Evolutionary conservation across 2,113 vertebrate species (phyloP).

Genomic region (Oncorhynchus kisutch): DNA sequence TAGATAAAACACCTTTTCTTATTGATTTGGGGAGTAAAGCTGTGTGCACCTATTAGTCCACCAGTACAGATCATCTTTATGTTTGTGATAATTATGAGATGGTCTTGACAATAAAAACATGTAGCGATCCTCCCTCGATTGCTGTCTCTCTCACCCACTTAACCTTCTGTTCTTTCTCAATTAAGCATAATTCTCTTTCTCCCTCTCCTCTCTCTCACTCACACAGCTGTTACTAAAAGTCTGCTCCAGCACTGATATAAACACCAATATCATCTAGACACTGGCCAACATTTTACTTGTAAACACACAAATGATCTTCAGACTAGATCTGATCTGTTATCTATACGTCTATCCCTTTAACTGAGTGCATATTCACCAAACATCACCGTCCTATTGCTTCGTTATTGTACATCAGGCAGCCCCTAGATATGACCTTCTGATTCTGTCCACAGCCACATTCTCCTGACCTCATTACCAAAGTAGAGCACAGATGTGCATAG

Average conservation of each 20-base stretch:
- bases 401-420: no score
- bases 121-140: background rate
- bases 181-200: background rate
- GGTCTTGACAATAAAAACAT: background rate
- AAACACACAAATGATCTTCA: no score
- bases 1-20: background rate
- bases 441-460: no score
- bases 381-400: no score
- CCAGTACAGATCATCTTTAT: background rate
- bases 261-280: background rate
- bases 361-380: no score
- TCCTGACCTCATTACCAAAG: no score
- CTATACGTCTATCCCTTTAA: no score
- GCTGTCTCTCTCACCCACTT: background rate
- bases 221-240: conserved; percentile 3
- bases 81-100: background rate
- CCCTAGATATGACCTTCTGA: no score
- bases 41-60: background rate
- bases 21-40: background rate
- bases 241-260: background rate
- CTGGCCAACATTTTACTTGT: no score
- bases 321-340: background rate
- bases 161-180: background rate
- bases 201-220: conserved; percentile 9
- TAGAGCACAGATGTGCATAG: no score